Evolutionary conservation across 2,113 vertebrate species (phyloP).

Genomic region (Ochotona princeps): DNA sequence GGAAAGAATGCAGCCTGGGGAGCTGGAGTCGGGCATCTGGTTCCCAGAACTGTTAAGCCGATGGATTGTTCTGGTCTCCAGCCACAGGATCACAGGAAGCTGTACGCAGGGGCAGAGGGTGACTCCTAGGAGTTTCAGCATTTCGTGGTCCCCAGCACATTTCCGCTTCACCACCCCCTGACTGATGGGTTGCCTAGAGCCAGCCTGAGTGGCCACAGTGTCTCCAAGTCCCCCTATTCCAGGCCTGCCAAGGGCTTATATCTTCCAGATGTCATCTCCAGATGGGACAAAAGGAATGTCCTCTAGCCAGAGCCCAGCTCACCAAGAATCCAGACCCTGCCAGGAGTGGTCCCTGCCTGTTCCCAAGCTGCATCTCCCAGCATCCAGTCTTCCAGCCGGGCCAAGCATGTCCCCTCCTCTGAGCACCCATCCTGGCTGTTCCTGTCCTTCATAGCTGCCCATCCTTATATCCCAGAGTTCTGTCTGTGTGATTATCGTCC

Average conservation of each 20-base stretch:
- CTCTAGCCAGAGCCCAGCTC: not conserved
- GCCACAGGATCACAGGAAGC: not conserved
- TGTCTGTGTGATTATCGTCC: not conserved
- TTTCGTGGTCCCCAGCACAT: fast-evolving
- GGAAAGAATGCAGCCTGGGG: not conserved
- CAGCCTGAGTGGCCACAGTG: not conserved
- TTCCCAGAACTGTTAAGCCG: not conserved
- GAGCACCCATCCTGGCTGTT: too few species aligned
- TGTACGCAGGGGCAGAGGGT: not conserved
- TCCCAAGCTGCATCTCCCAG: not conserved
- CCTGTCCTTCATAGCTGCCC: not conserved
- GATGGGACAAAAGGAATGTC: fast-evolving
- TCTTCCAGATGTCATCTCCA: not conserved
- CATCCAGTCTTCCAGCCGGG: not conserved
- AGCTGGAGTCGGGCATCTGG: not conserved
- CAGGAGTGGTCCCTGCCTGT: not conserved
- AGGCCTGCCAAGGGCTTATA: too few species aligned
- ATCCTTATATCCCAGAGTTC: not conserved
- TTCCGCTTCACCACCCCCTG: not conserved
- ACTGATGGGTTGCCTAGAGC: too few species aligned
- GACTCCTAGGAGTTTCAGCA: not conserved
- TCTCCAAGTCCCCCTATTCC: not conserved
- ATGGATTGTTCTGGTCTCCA: not conserved
- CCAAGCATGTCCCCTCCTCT: not conserved
- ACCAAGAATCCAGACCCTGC: not conserved